These are phyloP conservation scores for Diachrysia chrysitis DNA, from an alignment of 2,888 invertebrate species.

Conservation along the genomic window DNA sequence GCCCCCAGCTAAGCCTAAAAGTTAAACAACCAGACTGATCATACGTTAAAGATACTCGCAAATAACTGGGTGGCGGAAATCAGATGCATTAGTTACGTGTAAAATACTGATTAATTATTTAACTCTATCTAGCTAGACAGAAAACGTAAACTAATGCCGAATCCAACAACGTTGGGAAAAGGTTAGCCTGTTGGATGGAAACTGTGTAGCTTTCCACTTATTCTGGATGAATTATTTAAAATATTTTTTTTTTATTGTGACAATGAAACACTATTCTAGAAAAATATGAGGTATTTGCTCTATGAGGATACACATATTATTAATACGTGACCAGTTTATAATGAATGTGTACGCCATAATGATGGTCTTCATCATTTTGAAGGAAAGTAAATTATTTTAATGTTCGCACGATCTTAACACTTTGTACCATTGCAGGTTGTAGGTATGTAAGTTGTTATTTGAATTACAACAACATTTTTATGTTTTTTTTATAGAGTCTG, in stretches of 20 bases:
- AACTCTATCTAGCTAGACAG: background rate
- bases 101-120: constrained; percentile 8
- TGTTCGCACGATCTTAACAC: constrained; percentile 24
- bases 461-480: constrained; percentile 19
- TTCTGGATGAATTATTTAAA: background rate
- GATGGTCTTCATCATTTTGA: background rate
- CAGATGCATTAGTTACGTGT: background rate
- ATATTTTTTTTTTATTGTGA: constrained; percentile 31
- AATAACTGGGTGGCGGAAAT: background rate
- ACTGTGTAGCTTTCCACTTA: background rate
- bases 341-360: constrained; percentile 6
- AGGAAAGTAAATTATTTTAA: constrained; percentile 4
- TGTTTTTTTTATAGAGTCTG: constrained; percentile 36
- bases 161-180: background rate
- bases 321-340: background rate
- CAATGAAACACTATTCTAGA: constrained; percentile 5
- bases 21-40: background rate
- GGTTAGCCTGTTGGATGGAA: background rate
- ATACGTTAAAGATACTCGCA: background rate
- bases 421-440: constrained; percentile 47
- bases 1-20: background rate
- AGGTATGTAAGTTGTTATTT: constrained; percentile 18
- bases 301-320: constrained; percentile 19
- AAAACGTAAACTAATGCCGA: background rate
- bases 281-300: constrained; percentile 25